phyloP scores from a whole-genome alignment of 2,888 invertebrate genomes.

The Plutella xylostella region DNA sequence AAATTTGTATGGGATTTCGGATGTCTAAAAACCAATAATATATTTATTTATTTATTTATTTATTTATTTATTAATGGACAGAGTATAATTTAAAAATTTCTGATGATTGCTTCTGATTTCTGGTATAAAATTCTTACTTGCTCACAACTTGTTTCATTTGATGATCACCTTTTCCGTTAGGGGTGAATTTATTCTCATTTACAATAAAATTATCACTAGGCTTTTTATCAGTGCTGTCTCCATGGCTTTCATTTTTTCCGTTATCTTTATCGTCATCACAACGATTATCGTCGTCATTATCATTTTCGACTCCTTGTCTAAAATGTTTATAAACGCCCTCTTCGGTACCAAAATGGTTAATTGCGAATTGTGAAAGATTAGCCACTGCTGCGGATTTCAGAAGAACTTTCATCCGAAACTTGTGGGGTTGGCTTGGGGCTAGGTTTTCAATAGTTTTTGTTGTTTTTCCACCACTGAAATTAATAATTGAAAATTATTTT shows the following conservation, averaged over 20 bases:
- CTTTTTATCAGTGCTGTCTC: background rate
- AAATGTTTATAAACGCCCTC: slow-evolving; percentile 24
- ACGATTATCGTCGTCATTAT: background rate
- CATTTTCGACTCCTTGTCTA: background rate
- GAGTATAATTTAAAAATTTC: too few species aligned
- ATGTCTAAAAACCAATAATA: too few species aligned
- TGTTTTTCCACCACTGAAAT: slow-evolving; percentile 57
- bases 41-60: too few species aligned
- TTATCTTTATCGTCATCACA: background rate
- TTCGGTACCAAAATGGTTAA: slow-evolving; percentile 33
- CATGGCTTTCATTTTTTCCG: background rate
- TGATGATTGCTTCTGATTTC: too few species aligned
- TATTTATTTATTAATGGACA: too few species aligned
- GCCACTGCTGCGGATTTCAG: slow-evolving; percentile 33
- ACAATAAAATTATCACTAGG: too few species aligned
- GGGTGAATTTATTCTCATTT: too few species aligned
- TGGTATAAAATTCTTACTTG: too few species aligned
- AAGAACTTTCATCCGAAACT: slow-evolving; percentile 49
- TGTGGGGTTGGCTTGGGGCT: slow-evolving; percentile 57
- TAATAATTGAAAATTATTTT: background rate
- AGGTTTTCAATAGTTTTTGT: slow-evolving; percentile 48
- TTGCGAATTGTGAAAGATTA: slow-evolving; percentile 26
- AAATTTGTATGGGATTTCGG: too few species aligned
- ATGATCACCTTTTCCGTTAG: too few species aligned
- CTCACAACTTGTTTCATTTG: too few species aligned